phyloP scores from a whole-genome alignment of 2,797 vertebrate species.

The Miichthys miiuy region DNA sequence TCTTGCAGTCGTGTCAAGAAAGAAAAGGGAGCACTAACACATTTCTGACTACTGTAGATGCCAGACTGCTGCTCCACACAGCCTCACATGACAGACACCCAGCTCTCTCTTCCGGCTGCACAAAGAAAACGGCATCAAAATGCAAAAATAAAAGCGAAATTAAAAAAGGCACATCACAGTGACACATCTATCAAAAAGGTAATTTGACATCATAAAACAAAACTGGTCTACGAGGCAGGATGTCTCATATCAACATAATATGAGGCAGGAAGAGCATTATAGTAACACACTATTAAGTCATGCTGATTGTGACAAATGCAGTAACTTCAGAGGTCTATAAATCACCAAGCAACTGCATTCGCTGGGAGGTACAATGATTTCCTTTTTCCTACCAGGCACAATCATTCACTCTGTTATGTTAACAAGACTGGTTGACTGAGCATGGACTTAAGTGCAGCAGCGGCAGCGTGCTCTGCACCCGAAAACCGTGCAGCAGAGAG shows the following conservation, averaged over 20 bases:
- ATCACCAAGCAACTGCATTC: slow-evolving; percentile 68
- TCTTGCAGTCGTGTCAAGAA: slow-evolving; percentile 53
- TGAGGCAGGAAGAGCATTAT: slow-evolving; percentile 46
- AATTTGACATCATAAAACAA: slow-evolving; percentile 61
- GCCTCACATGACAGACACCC: slow-evolving; percentile 56
- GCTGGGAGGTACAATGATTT: slow-evolving; percentile 70
- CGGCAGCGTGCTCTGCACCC: slow-evolving; percentile 41
- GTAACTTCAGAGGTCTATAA: slow-evolving; percentile 70
- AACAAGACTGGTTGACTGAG: slow-evolving; percentile 75
- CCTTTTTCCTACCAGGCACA: slow-evolving; percentile 60
- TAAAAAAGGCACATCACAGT: slow-evolving; percentile 20
- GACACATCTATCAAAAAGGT: slow-evolving; percentile 53
- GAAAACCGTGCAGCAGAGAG: slow-evolving; percentile 45
- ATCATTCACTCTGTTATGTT: slow-evolving; percentile 76
- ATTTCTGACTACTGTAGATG: slow-evolving; percentile 54
- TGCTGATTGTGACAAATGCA: slow-evolving; percentile 75
- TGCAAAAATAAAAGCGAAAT: slow-evolving; percentile 36
- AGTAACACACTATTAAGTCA: slow-evolving; percentile 63
- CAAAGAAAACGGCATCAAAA: slow-evolving; percentile 54
- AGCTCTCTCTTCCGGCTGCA: slow-evolving; percentile 46
- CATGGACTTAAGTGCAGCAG: slow-evolving; percentile 68
- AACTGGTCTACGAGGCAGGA: slow-evolving; percentile 21
- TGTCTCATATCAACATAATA: slow-evolving; percentile 60
- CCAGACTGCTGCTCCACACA: slow-evolving; percentile 62
- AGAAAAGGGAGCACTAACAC: slow-evolving; percentile 53